Evolutionary conservation across 2,888 invertebrate genomes (phyloP), one percentile per base, ranked within the genome.

Genomic region (Lycaena phlaeas): DNA sequence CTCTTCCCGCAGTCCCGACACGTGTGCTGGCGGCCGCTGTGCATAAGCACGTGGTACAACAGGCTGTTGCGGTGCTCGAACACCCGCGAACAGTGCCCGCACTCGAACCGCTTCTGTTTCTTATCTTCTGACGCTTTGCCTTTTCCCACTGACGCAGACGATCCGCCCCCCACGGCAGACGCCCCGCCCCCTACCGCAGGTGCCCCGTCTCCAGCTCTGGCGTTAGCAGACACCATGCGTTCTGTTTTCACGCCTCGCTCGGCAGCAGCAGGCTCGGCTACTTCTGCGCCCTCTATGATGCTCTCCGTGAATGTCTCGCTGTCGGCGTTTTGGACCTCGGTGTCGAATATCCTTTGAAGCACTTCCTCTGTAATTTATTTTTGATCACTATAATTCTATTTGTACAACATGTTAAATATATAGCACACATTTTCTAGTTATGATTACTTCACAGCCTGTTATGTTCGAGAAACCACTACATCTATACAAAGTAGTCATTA

Each of bases 51-150:
- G 58, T 96, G 95, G 70, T 95, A 95, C 45, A 94, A 87, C 38
- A 95, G 73, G 5, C 95, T 95, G 68, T 95, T 95, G 45, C 92
- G 86, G 51, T 95, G 94, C 42, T 89, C 88, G 64, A 95, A 95
- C 41, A 90, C 87, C 11, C 93, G 78, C 7, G 87, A 87, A 54
- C 96, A 96, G 52, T 90, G 86, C 2, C 84, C 77, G 56, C 93
- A 93, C 43, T 87, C 64, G 48, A 71, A 72, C 51, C 66, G 70
- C 56, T 73, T 78, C 44, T 54, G 53, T 52, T 72, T 75, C 53
- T 71, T 59, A 31, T 52, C 52, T 42, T n/a, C n/a, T n/a, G n/a
- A n/a, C n/a, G n/a, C n/a, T n/a, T n/a, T n/a, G n/a, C n/a, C n/a
- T n/a, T 56, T 50, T 41, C 71, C 45, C 12, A 2, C 25, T 6